Evolutionary conservation across 2,113 vertebrate genomes (phyloP), one percentile per base, ranked within the genome.

Genomic region (Callospermophilus lateralis): DNA sequence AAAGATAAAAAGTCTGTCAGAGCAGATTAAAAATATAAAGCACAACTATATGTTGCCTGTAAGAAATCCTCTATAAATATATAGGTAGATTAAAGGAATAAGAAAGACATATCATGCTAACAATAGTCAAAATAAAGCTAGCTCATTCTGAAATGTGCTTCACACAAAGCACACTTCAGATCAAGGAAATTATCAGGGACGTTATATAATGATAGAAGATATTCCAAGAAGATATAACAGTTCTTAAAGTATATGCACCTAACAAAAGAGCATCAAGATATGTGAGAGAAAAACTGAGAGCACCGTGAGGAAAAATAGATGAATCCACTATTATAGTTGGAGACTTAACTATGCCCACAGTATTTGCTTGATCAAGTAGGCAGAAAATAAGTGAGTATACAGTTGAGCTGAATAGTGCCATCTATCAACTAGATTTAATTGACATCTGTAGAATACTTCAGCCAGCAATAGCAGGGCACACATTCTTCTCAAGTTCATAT

Each of bases 351-450:
- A 74, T 78, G 9, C 15, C 5, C 42, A 30, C 13, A 77, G 39
- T 94, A 91, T 58, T 65, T 86, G 78, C 68, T 67, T 84, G 28
- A 94, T 45, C 51, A 4, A 78, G 19, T 24, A 72, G 51, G 70
- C 53, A 92, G 45, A 89, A 94, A 96, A 92, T 89, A 32, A 84
- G 70, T 84, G 39, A 92, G 42, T 34, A 79, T 89, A 79, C 16
- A 92, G 39, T 45, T 89, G 73, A 92, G 37, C 65, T 89, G 45
- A 84, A 67, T 24, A 84, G 53, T 30, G 67, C 24, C 72, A 67
- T 73, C n/a, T 73, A 48, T 84, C 22, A 78, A 87, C 48, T 24
- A 87, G 20, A 78, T 55, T 42, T 78, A 94, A 55, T 28, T 84
- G 89, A 83, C 63, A 84, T 77, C 61, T 95, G 58, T 61, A 89